These are phyloP conservation scores for Lepus townsendii DNA, from an alignment of 2,797 vertebrate species.

Conservation along the genomic window DNA sequence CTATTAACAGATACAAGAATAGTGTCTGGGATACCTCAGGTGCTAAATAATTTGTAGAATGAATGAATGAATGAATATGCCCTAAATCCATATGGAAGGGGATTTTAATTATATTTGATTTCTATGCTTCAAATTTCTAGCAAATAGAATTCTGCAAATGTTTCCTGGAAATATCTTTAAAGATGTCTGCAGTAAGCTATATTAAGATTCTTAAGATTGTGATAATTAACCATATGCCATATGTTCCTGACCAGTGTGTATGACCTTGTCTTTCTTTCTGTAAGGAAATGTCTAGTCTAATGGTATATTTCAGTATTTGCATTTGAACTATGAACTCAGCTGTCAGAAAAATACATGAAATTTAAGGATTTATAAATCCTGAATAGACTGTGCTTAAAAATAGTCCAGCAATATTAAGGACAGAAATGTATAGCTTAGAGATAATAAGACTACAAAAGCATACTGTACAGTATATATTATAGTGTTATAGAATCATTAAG, in stretches of 20 bases:
- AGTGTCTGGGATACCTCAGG: background rate
- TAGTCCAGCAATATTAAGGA: slow-evolving; percentile 56
- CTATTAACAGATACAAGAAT: slow-evolving; percentile 16
- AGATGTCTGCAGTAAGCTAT: slow-evolving; percentile 38
- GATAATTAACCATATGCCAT: slow-evolving; percentile 58
- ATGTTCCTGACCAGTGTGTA: background rate
- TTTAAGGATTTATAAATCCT: slow-evolving; percentile 52
- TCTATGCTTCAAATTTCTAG: slow-evolving; percentile 50
- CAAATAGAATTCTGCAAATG: slow-evolving; percentile 45
- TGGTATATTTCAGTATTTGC: slow-evolving; percentile 50
- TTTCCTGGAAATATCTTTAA: slow-evolving; percentile 49
- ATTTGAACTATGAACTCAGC: slow-evolving; percentile 57
- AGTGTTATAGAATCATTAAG: background rate
- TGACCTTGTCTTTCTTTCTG: slow-evolving; percentile 48
- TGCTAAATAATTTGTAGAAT: too few species aligned
- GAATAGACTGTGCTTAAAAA: slow-evolving; percentile 56
- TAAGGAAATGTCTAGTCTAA: slow-evolving; percentile 51
- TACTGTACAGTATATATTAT: background rate
- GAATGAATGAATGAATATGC: background rate
- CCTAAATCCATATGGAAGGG: background rate
- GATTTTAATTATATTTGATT: slow-evolving; percentile 29
- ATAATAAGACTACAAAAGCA: slow-evolving; percentile 38
- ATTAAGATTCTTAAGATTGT: background rate
- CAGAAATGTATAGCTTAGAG: slow-evolving; percentile 33
- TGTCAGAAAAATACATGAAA: slow-evolving; percentile 67